Percentiles rank a stretch among this genome's conserved stretches.
phyloP scores from a whole-genome alignment of 2,888 invertebrate genomes.

The Volucella inanis region DNA sequence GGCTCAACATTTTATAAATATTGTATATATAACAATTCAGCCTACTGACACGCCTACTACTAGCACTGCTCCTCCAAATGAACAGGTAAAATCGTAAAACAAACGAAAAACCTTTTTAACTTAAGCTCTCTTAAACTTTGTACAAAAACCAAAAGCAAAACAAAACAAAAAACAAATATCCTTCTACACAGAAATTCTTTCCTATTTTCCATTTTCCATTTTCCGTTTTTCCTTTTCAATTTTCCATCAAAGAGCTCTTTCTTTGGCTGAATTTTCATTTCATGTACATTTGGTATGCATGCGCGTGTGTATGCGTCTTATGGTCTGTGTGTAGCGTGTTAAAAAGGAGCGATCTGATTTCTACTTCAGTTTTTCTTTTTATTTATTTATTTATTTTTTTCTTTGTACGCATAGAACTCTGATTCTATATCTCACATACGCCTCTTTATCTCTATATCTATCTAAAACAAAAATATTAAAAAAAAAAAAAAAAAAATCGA shows the following conservation, averaged over 20 bases:
- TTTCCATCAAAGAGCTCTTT: conserved; percentile 5
- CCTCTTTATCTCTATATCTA: conserved; percentile 24
- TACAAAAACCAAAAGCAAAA: conserved; percentile 42
- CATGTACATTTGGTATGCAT: conserved; percentile 22
- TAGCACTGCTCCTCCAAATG: conserved; percentile 69
- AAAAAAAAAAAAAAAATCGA: conserved; percentile 14
- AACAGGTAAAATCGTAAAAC: conserved; percentile 69
- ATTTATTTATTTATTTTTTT: neutral
- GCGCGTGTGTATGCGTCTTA: conserved; percentile 44
- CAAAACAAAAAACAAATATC: conserved; percentile 40
- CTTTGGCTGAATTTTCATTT: neutral
- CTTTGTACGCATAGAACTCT: conserved; percentile 30
- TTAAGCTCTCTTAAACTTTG: conserved; percentile 49
- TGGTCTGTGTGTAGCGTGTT: conserved; percentile 32
- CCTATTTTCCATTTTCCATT: too few relatives aligned
- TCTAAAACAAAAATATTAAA: conserved; percentile 41
- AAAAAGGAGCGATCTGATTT: conserved; percentile 24
- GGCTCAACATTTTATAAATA: conserved; percentile 80
- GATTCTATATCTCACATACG: conserved; percentile 48
- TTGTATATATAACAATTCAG: conserved; percentile 82
- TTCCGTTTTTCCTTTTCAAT: neutral
- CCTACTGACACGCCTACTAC: conserved; percentile 77
- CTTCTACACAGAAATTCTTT: neutral
- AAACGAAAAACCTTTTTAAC: conserved; percentile 44
- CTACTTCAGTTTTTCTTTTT: conserved; percentile 35